phyloP scores from a whole-genome alignment of 2,888 invertebrate genomes.

The Fissipunctia ypsillon region DNA sequence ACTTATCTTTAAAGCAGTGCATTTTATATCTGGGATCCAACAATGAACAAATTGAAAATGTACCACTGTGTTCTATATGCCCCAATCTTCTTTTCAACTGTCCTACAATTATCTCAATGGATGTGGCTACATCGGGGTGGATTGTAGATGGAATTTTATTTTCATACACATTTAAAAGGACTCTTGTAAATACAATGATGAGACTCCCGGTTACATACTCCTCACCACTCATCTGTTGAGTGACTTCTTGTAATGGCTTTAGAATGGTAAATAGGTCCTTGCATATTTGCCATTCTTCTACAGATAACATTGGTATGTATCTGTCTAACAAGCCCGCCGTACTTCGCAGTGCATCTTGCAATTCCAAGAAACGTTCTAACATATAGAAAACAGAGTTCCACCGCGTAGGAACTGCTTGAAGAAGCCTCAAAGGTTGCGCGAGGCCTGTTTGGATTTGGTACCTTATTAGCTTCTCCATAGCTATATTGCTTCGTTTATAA shows the following conservation, averaged over 20 bases:
- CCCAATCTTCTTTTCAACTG: slow-evolving; percentile 46
- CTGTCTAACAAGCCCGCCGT: slow-evolving; percentile 42
- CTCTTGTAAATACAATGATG: slow-evolving; percentile 31
- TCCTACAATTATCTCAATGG: slow-evolving; percentile 27
- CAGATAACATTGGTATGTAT: slow-evolving; percentile 26
- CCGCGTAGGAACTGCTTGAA: slow-evolving; percentile 41
- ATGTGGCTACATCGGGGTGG: slow-evolving; percentile 17
- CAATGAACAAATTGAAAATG: slow-evolving; percentile 51
- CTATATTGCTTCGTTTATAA: slow-evolving; percentile 25
- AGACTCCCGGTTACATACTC: slow-evolving; percentile 25
- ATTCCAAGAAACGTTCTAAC: slow-evolving; percentile 32
- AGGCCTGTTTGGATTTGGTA: slow-evolving; percentile 27
- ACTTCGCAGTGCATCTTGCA: slow-evolving; percentile 32
- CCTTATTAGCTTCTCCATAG: slow-evolving; percentile 24
- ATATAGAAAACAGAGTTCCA: slow-evolving; percentile 39
- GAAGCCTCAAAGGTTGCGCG: slow-evolving; percentile 23
- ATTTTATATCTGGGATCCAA: slow-evolving; percentile 55
- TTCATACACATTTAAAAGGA: slow-evolving; percentile 25
- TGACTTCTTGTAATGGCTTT: slow-evolving; percentile 19
- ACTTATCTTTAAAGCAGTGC: slow-evolving; percentile 41
- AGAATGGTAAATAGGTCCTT: slow-evolving; percentile 27
- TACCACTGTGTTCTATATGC: slow-evolving; percentile 52
- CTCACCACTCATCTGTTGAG: slow-evolving; percentile 45
- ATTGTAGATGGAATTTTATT: slow-evolving; percentile 26
- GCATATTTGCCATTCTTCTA: slow-evolving; percentile 34